Base-by-base conservation (phyloP, 2,888 invertebrate species). In the Trissoscelio sp. region DNA sequence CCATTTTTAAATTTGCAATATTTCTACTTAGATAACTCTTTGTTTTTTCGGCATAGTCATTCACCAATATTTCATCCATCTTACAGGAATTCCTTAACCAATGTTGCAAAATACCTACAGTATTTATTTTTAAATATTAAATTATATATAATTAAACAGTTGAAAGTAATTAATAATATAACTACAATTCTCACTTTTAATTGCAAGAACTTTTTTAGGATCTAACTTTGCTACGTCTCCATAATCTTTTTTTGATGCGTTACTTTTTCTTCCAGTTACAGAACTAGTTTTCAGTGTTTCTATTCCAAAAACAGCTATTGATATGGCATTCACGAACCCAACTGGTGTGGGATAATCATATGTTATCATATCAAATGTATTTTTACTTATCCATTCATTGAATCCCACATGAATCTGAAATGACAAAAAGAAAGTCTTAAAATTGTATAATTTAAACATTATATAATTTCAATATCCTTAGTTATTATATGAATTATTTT, bases 221-320 rank as follows among this genome's bases (percentile, higher is more conserved):
- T 69, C 69, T 18, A 69, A 34, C 20, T 69, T 69, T 3, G 28
- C 31, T 42, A 57, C 31, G 6, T 57, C 57, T 11, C 46, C 69
- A n/a, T 69, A 69, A 18, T 44, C 44, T 55, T 57, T 69, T 37
- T 44, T 55, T n/a, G 69, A 57, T 3, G 55, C 34, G 20, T 70
- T 70, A n/a, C 58, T 58, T 5, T 58, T 48, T n/a, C 58, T 57
- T 58, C 70, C 70, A 6, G 70, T 70, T 16, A 70, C 70, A 3
- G 70, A 58, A 37, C 70, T 70, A 24, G 37, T 34, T 12, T 70
- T 58, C 9, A 70, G 24, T 11, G 58, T 70, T 58, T 58, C 70
- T n/a, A 58, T 24, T 2, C 70, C 70, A 24, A 70, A 70, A 31
- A 70, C 57, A 11, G 70, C 70, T 12, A 70, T 46, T 3, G 70